Percentiles rank a stretch among this genome's conserved stretches.
These are phyloP conservation scores for Helarctos malayanus DNA, from an alignment of 2,797 vertebrate genomes.

Conservation along the genomic window DNA sequence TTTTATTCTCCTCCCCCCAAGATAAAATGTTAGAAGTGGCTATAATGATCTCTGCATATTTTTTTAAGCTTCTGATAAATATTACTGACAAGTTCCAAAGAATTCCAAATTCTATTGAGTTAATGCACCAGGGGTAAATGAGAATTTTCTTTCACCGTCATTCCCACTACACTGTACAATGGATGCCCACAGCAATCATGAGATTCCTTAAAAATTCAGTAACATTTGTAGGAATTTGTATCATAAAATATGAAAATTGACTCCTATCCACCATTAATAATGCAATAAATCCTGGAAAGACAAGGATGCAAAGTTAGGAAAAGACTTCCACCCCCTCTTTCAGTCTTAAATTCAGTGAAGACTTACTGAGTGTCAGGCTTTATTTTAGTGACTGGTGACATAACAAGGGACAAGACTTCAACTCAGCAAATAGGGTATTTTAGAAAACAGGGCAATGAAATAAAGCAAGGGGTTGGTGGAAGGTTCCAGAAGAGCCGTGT, in stretches of 20 bases:
- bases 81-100: background rate
- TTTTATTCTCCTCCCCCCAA: background rate
- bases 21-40: background rate
- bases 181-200: background rate
- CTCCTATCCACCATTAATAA: background rate
- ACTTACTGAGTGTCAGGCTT: background rate
- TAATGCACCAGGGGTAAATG: background rate
- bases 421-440: background rate
- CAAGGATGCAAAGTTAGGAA: background rate
- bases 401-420: background rate
- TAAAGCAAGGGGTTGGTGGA: background rate
- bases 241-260: background rate
- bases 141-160: background rate
- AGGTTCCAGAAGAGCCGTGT: fast-evolving
- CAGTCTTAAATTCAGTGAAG: background rate
- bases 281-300: background rate
- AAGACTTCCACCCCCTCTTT: background rate
- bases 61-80: slow-evolving; percentile 30
- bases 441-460: background rate
- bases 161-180: background rate
- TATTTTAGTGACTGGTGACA: background rate
- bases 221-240: background rate
- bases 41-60: background rate
- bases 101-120: background rate
- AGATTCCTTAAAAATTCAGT: background rate